phyloP scores from a whole-genome alignment of 2,113 vertebrate species.

The Saimiri boliviensis region DNA sequence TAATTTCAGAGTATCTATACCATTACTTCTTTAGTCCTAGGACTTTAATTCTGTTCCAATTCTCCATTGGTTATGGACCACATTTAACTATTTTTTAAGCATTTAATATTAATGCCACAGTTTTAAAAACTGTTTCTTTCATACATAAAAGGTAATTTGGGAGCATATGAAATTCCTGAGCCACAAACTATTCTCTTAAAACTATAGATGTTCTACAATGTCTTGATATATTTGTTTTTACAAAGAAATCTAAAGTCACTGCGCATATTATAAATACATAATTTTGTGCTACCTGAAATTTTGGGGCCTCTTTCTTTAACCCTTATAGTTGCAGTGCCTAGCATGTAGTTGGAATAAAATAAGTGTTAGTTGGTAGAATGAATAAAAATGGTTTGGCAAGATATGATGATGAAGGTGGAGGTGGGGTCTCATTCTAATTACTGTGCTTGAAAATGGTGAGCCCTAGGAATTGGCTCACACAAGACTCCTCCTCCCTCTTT shows the following conservation, averaged over 20 bases:
- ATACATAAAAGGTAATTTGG: background rate
- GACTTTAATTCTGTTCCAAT: background rate
- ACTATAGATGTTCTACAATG: background rate
- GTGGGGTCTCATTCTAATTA: too few species aligned
- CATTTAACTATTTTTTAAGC: background rate
- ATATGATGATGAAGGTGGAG: background rate
- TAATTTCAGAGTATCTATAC: background rate
- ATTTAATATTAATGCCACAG: background rate
- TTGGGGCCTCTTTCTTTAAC: background rate
- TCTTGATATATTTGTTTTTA: background rate
- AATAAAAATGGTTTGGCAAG: background rate
- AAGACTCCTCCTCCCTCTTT: background rate
- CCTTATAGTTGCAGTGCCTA: background rate
- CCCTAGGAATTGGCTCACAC: background rate
- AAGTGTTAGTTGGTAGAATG: background rate
- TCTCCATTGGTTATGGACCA: background rate
- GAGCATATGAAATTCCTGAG: background rate
- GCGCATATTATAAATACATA: background rate
- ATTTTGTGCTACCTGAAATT: background rate
- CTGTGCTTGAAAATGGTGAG: background rate
- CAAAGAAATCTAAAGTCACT: background rate
- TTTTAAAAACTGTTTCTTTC: background rate
- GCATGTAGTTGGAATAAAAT: background rate
- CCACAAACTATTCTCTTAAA: background rate
- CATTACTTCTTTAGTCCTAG: background rate